Evolutionary conservation across 2,888 invertebrate species (phyloP), one percentile per base, ranked within the genome.

Genomic region (Drosophila histrio): DNA sequence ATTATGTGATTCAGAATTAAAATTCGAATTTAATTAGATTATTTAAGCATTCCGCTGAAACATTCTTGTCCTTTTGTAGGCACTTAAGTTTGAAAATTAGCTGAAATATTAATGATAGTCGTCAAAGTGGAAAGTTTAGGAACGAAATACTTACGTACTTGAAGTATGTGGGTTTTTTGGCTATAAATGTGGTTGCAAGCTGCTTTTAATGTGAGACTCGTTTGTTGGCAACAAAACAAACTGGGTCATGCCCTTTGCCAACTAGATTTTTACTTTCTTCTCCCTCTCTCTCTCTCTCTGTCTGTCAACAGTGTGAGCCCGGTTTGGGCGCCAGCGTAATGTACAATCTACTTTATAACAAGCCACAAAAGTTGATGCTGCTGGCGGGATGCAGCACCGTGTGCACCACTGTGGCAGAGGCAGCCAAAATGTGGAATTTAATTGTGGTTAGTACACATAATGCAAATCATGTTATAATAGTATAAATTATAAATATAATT

Each of bases 341-440:
- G 96, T 99, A 99, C 94, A 98, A 99, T 93, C 94, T 99, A 72
- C 94, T 99, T 77, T 99, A 99, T 94, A 97, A 96, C 92, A 95
- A 96, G 67, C 98, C 98, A 15, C 97, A 97, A 90, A 99, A 98
- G 93, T 93, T 98, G 89, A 96, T 98, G 94, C 93, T 99, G 68
- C 93, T 99, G 52, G 97, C 98, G 36, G 99, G 99, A 53, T 99
- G 99, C 92, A 98, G 98, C 86, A 98, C 98, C 7, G 99, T 99
- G 22, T 99, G 99, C 90, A 99, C 99, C 19, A 98, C 99, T 41
- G 98, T 99, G 11, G 99, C 99, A 2, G 99, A 99, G 93, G 98
- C 99, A 38, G 99, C 99, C 59, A 98, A 98, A 93, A 99, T 99
- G 97, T 99, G 99, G 99, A 99, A 99, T 93, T 94, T 99, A 71